Percentiles rank a stretch among this genome's conserved stretches.
These are phyloP conservation scores for Ophion obscuratus DNA, from an alignment of 2,888 invertebrate genomes.

Conservation along the genomic window DNA sequence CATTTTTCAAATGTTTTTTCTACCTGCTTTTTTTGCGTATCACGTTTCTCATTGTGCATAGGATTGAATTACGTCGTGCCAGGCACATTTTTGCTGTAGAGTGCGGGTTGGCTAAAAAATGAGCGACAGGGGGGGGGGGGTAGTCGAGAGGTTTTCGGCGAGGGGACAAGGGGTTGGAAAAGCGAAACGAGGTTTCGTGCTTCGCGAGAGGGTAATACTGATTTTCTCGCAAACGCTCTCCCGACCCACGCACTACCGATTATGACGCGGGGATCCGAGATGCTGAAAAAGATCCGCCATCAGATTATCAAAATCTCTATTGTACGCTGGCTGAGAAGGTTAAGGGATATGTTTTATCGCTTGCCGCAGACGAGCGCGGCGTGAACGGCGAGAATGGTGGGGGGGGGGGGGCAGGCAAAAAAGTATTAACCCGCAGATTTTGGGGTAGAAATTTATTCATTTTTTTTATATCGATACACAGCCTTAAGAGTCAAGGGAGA, in stretches of 20 bases:
- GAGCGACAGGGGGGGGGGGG: background rate
- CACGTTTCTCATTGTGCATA: background rate
- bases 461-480: slow-evolving; percentile 24
- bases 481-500: slow-evolving; percentile 16
- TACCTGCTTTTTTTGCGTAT: background rate
- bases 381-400: background rate
- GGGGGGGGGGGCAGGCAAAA: background rate
- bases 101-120: background rate
- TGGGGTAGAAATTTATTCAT: slow-evolving; percentile 24
- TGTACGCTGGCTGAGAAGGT: slow-evolving; percentile 31
- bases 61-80: background rate
- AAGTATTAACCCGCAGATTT: slow-evolving; percentile 26
- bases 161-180: slow-evolving; percentile 6
- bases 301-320: slow-evolving; percentile 57
- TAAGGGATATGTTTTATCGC: slow-evolving; percentile 50
- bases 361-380: slow-evolving; percentile 4
- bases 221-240: slow-evolving; percentile 50
- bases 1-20: background rate
- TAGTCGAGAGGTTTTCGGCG: background rate
- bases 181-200: slow-evolving; percentile 30
- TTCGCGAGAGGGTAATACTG: slow-evolving; percentile 49
- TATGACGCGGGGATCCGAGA: slow-evolving; percentile 2
- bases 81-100: slow-evolving; percentile 4
- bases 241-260: slow-evolving; percentile 38
- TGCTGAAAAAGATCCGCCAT: slow-evolving; percentile 34